Base-by-base conservation (phyloP, 1,140 invertebrate species). In the Kradibia gibbosae region DNA sequence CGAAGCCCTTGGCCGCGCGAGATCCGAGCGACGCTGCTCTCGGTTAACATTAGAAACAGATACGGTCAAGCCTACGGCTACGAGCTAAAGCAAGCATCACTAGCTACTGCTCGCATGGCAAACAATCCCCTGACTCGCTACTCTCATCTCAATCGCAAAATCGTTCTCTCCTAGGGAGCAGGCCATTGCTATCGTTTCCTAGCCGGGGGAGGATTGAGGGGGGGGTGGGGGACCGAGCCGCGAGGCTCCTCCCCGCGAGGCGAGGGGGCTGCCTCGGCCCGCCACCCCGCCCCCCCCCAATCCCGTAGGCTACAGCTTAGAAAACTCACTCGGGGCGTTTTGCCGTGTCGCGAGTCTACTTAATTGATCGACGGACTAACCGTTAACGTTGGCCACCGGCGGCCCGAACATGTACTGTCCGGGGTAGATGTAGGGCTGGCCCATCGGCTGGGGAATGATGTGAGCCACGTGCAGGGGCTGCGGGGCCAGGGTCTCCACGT, bases 371-470 rank as follows among this genome's bases (percentile, higher is more conserved):
- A 25, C 3, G 87, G 22, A 90, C 89, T 83, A 89, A 92, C 91
- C 91, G 83, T 92, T 92, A 70, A 92, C 86, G 85, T 91, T 91
- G 86, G 92, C 86, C 81, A 92, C 83, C 25, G 91, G 86, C 17
- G 91, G 89, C 1, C 91, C 91, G 76, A 92, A 92, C 90, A 92
- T 91, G 84, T 90, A 92, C 80, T 91, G 90, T 31, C 91, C 91
- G 22, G 91, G 91, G 75, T 92, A 92, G 78, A 92, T 83, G 84
- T 92, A 92, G 28, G 80, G 73, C n/a, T 89, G 87, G 8, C 90
- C 88, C 48, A 89, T 79, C 11, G 89, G 86, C 20, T 45, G 74
- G 8, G 90, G 88, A 77, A 88, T 82, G 62, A 90, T 85, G 50
- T 67, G 88, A 3, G 89, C 84, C 70, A 90, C 48, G 76, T 89